These are phyloP conservation scores for Cliona cf. orientalis DNA, from an alignment of 37 sponge, comb jelly and placozoan species.

Conservation along the genomic window DNA sequence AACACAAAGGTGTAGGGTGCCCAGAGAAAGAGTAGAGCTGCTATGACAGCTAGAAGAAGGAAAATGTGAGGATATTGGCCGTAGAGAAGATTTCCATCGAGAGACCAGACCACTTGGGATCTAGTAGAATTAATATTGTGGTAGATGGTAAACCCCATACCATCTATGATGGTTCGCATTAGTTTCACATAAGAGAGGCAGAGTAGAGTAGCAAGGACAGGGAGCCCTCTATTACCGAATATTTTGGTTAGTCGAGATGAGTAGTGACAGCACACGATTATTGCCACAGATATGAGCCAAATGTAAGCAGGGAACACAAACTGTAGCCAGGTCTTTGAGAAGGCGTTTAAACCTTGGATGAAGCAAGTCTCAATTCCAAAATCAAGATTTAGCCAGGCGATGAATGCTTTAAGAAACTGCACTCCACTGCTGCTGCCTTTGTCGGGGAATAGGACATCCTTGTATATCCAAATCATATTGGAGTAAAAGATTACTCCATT, in stretches of 20 bases:
- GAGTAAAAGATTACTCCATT: slow-evolving; percentile 18
- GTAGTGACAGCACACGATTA: neutral
- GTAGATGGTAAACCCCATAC: neutral
- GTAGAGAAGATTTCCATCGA: neutral
- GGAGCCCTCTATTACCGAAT: neutral
- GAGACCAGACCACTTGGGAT: neutral
- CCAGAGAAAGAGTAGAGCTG: too few relatives aligned
- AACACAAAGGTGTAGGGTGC: too few relatives aligned
- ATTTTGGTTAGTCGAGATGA: neutral
- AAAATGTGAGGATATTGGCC: too few relatives aligned
- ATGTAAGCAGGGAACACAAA: slow-evolving; percentile 26
- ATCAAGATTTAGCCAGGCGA: slow-evolving; percentile 15
- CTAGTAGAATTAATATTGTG: neutral
- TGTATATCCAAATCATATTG: neutral
- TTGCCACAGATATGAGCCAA: neutral
- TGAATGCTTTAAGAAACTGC: neutral
- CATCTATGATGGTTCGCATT: slow-evolving; percentile 1
- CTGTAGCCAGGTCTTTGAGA: slow-evolving; percentile 15
- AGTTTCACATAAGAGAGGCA: slow-evolving; percentile 12
- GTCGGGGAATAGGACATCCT: neutral
- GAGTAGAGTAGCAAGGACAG: slow-evolving; percentile 18
- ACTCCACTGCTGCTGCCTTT: too few relatives aligned
- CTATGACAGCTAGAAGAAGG: too few relatives aligned
- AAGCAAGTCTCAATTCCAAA: slow-evolving; percentile 26
- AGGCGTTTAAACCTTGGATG: neutral